A percentile compares a stretch with the other conserved stretches of the same genome.
These are phyloP conservation scores for Xylocampa areola DNA, from an alignment of 2,888 invertebrate genomes.

Conservation along the genomic window DNA sequence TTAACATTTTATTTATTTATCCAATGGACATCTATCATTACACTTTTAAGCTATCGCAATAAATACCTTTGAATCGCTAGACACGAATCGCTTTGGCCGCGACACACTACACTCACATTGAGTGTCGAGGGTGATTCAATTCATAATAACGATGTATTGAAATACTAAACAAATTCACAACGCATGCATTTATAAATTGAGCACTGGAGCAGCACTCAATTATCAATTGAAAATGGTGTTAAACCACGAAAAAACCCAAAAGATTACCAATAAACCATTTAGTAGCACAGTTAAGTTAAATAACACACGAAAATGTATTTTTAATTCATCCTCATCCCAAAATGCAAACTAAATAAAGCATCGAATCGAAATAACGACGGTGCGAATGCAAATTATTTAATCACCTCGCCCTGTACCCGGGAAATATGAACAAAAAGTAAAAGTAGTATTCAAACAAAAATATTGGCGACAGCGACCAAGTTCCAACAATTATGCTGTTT, in stretches of 20 bases:
- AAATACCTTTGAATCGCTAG: no score
- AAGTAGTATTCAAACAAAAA: slow-evolving; percentile 63
- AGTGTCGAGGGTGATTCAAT: no score
- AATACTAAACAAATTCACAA: no score
- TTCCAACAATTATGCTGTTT: slow-evolving; percentile 61
- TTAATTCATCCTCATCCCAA: slow-evolving; percentile 44
- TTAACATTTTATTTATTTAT: no score
- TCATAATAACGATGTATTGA: no score
- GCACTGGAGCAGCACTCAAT: neutral
- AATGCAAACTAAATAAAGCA: slow-evolving; percentile 53
- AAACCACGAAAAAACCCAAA: slow-evolving; percentile 3
- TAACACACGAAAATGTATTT: slow-evolving; percentile 43
- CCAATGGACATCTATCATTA: no score
- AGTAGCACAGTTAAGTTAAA: slow-evolving; percentile 24
- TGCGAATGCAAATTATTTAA: slow-evolving; percentile 70
- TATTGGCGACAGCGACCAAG: slow-evolving; percentile 47
- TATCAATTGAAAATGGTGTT: neutral
- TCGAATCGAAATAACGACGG: slow-evolving; percentile 61
- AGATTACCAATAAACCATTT: slow-evolving; percentile 23
- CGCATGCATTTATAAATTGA: no score
- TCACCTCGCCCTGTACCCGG: slow-evolving; percentile 60
- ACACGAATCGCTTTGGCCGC: no score
- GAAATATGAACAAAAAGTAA: slow-evolving; percentile 61
- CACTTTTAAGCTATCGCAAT: no score
- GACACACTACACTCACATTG: no score